Evolutionary conservation across 1,140 invertebrate species (phyloP).

Genomic region (Anagrus nilaparvatae): DNA sequence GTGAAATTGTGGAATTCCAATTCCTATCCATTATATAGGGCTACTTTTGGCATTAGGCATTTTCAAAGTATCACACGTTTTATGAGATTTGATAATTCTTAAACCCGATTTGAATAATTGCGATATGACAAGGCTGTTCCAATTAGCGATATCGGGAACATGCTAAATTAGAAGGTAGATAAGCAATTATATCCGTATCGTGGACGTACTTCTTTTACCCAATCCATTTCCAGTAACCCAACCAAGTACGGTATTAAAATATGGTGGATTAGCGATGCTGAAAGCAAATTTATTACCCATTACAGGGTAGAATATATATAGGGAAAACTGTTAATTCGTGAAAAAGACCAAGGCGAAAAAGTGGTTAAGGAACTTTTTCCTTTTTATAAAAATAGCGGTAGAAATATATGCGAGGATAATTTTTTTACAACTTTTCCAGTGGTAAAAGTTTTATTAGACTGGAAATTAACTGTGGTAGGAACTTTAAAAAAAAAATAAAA

Average conservation of each 20-base stretch:
- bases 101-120: constrained; percentile 19
- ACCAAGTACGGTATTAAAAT: constrained; percentile 41
- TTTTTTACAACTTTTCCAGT: constrained; percentile 20
- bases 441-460: constrained; percentile 15
- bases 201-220: constrained; percentile 29
- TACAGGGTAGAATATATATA: constrained; percentile 21
- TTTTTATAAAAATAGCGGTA: constrained; percentile 14
- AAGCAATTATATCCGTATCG: constrained; percentile 27
- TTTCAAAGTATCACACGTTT: constrained; percentile 23
- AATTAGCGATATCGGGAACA: constrained; percentile 24
- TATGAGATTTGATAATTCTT: constrained; percentile 26
- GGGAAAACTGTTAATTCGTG: constrained; percentile 19
- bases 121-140: constrained; percentile 27
- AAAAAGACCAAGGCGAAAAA: constrained; percentile 16
- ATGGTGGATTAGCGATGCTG: constrained; percentile 26
- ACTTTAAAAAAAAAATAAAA: no score
- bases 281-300: constrained; percentile 21
- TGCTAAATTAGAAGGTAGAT: constrained; percentile 21
- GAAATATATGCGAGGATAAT: constrained; percentile 23
- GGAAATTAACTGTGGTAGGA: constrained; percentile 22
- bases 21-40: constrained; percentile 13
- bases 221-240: constrained; percentile 38
- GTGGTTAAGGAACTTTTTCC: constrained; percentile 18
- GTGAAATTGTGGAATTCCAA: constrained; percentile 15
- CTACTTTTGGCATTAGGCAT: constrained; percentile 19